Base-by-base conservation (phyloP, 2,888 invertebrate species). In the Tillus elongatus region DNA sequence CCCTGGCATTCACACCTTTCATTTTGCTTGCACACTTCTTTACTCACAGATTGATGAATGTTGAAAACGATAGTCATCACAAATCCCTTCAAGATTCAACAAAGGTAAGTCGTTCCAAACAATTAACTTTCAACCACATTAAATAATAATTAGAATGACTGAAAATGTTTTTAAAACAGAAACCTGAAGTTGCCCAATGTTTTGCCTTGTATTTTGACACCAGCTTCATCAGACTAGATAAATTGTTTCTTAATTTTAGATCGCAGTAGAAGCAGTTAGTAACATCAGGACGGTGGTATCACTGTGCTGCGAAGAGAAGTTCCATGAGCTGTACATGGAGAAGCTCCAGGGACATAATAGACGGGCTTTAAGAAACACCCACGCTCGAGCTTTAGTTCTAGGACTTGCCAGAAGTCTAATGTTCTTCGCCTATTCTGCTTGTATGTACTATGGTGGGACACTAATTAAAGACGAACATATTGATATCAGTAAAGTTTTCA, bases 261-360 rank as follows among this genome's bases (percentile, higher is more conserved):
- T 83, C 40, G 82, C 85, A 3, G 80, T 85, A 9, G 87, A 87
- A 62, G 83, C 81, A 2, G 81, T 87, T 1, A 72, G 79, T 3
- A 85, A 83, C 51, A 79, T 86, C 4, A 71, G 85, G 27, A 88
- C 88, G 1, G 84, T 85, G 1, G 81, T 76, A 0, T 79, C 83
- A 0, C 61, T 86, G 12, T 79, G 82, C 1, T 69, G 79, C 16
- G 87, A 88, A 61, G 69, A 74, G 12, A 71, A 71, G 15, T 84
- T 87, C 61, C 71, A 77, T 26, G 48, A 64, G 0, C 71, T 75
- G 36, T 88, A 85, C 54, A 70, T 74, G 2, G 60, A 60, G 1
- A 71, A 75, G 42, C 63, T 88, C 4, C 45, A 59, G 14, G 77
- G 78, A 0, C 77, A 82, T 1, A 69, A 82, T 35, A 52, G 60